A percentile compares a stretch with the other conserved stretches of the same genome.
Conservation (phyloP, 2,113 vertebrate species). For the Osmerus eperlanus region DNA sequence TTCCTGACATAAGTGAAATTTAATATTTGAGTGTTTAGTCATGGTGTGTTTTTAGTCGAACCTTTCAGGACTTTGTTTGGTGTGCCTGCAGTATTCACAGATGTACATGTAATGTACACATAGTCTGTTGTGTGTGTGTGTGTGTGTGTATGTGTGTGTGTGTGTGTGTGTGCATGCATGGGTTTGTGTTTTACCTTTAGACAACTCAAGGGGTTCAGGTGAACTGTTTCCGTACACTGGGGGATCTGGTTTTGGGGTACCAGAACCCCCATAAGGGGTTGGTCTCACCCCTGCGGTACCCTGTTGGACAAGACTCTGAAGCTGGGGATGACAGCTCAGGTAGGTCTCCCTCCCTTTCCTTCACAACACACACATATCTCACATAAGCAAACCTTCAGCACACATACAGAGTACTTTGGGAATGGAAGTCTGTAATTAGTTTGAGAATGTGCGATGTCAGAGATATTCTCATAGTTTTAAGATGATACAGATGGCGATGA, state of each 20-base stretch:
- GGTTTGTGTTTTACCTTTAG: slow-evolving; percentile 52
- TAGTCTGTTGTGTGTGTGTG: slow-evolving; percentile 5
- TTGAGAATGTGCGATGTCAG: too few species aligned
- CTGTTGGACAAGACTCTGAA: slow-evolving; percentile 66
- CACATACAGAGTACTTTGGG: not conserved
- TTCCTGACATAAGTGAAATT: not conserved
- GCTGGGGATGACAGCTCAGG: slow-evolving; percentile 74
- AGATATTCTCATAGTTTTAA: too few species aligned
- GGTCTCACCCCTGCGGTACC: slow-evolving; percentile 75
- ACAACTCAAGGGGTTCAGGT: slow-evolving; percentile 82
- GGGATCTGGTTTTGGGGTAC: slow-evolving; percentile 79
- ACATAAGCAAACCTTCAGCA: not conserved
- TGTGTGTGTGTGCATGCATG: not conserved
- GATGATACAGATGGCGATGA: slow-evolving; percentile 70
- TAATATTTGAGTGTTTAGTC: too few species aligned
- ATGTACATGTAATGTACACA: not conserved
- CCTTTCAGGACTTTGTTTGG: too few species aligned
- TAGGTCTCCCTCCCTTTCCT: slow-evolving; percentile 42
- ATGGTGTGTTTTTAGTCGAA: too few species aligned
- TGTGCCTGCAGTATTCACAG: slow-evolving; percentile 7
- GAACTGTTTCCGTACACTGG: slow-evolving; percentile 79
- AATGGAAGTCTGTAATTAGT: too few species aligned
- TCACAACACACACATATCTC: not conserved
- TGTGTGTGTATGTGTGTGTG: slow-evolving; percentile 17
- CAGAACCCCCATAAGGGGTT: slow-evolving; percentile 84